phyloP scores from a whole-genome alignment of 2,888 invertebrate species.

The Achlya flavicornis region DNA sequence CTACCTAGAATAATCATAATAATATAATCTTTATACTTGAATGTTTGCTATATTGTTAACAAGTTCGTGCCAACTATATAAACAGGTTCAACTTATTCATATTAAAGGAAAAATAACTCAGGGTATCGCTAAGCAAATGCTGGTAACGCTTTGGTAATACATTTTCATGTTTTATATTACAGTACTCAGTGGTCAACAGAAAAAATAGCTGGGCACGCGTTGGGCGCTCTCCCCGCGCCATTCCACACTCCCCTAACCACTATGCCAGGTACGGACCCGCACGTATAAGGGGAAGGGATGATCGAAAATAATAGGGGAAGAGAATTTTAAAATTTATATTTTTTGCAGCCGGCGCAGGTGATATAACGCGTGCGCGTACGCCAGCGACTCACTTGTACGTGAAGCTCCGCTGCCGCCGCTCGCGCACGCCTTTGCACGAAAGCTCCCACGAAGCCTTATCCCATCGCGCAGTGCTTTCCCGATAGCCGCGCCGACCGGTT shows the following conservation, averaged over 20 bases:
- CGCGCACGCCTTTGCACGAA: constrained; percentile 49
- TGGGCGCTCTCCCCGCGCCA: constrained; percentile 53
- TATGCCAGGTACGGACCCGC: constrained; percentile 80
- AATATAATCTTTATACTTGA: too few relatives aligned
- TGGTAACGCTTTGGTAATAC: constrained; percentile 11
- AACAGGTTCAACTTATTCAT: not conserved
- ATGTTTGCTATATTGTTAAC: too few relatives aligned
- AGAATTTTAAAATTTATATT: constrained; percentile 83
- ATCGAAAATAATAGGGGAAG: constrained; percentile 84
- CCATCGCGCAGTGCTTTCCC: constrained; percentile 64
- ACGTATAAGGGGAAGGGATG: constrained; percentile 82
- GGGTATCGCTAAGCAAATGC: not conserved
- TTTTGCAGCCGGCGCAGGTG: constrained; percentile 84
- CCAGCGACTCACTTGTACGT: constrained; percentile 80
- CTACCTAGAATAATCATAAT: too few relatives aligned
- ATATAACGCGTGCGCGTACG: constrained; percentile 82
- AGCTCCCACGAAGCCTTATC: constrained; percentile 62
- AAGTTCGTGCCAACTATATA: too few relatives aligned
- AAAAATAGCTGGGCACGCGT: constrained; percentile 77
- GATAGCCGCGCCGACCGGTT: constrained; percentile 67
- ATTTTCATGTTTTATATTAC: constrained; percentile 43
- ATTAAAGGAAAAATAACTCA: not conserved
- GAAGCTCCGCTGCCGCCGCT: constrained; percentile 72
- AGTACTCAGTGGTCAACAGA: constrained; percentile 69
- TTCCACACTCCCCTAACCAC: constrained; percentile 54